Base-by-base conservation (phyloP, 2,888 invertebrate species). In the Drosophila macrothrix region DNA sequence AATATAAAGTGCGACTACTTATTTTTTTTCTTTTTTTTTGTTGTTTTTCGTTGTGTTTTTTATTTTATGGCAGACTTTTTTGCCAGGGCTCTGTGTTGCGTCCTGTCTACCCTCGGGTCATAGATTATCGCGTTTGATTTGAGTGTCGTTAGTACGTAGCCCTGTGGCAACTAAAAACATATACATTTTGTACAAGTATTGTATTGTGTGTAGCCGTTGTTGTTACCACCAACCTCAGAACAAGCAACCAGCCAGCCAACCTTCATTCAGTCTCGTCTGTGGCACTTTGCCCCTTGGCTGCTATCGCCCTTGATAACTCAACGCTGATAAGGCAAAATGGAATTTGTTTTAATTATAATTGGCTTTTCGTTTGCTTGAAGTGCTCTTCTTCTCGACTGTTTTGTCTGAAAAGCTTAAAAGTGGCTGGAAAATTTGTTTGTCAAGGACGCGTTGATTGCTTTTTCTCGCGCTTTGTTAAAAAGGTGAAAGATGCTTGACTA, bases 1-100 rank as follows among this genome's bases (percentile, higher is more conserved):
- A 82, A 82, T 82, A 82, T 82, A 82, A 84, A 82, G 82, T 82
- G 87, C 73, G 82, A 87, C 84, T 86, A 83, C 83, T 86, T 86
- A 83, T 78, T 73, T 80, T 74, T 78, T 33, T 58, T 52, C 16
- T 28, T 33, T 33, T 49, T 41, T 67, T 55, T 60, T 28, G 50
- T 66, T 52, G 28, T 16, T 33, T 54, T 31, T 60, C 52, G 41
- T 56, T 33, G 28, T 37, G 65, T 59, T 54, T 61, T 33, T n/a
- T 50, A 54, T 74, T 62, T 60, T 29, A 35, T 63, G 53, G 61
- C 71, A 64, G 59, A 59, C 56, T 70, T 76, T 76, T 71, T 66
- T 60, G 52, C n/a, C 50, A 59, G 50, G 25, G 35, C 49, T 58
- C 46, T 29, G 62, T 49, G 55, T 9, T 65, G 37, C 55, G 67